Evolutionary conservation across 2,797 vertebrate genomes (phyloP).

Genomic region (Melanotaenia pygmaea): DNA sequence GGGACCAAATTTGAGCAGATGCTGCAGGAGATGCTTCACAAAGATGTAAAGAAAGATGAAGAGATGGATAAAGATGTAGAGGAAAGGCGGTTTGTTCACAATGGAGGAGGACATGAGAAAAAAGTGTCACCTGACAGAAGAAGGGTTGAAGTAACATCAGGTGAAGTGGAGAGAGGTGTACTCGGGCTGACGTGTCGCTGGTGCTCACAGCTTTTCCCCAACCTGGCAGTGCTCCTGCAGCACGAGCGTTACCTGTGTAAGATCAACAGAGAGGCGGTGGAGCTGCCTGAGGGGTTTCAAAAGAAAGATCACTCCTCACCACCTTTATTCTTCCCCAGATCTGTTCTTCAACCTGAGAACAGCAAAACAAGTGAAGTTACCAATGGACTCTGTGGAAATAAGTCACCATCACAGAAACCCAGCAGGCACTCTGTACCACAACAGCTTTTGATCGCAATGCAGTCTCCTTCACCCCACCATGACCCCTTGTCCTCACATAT

Average conservation of each 20-base stretch:
- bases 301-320: conserved; percentile 55
- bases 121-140: conserved; percentile 56
- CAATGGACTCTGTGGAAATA: conserved; percentile 71
- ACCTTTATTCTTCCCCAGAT: conserved; percentile 62
- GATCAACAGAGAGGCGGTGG: conserved; percentile 66
- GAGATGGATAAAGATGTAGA: conserved; percentile 45
- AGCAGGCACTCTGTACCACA: conserved; percentile 79
- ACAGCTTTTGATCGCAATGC: conserved; percentile 75
- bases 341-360: conserved; percentile 54
- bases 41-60: conserved; percentile 68
- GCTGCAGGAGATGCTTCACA: conserved; percentile 82
- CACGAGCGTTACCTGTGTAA: conserved; percentile 83
- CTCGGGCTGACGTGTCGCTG: conserved; percentile 72
- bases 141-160: conserved; percentile 30
- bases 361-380: conserved; percentile 50
- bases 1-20: conserved; percentile 82
- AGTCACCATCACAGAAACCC: conserved; percentile 70
- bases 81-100: conserved; percentile 47
- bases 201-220: conserved; percentile 83
- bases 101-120: conserved; percentile 51
- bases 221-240: conserved; percentile 75
- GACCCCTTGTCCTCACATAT: conserved; percentile 54
- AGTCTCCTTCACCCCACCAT: conserved; percentile 67
- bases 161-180: conserved; percentile 48
- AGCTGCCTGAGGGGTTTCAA: conserved; percentile 55